Evolutionary conservation across 2,797 vertebrate genomes (phyloP).

Genomic region (Tolypeutes matacus): DNA sequence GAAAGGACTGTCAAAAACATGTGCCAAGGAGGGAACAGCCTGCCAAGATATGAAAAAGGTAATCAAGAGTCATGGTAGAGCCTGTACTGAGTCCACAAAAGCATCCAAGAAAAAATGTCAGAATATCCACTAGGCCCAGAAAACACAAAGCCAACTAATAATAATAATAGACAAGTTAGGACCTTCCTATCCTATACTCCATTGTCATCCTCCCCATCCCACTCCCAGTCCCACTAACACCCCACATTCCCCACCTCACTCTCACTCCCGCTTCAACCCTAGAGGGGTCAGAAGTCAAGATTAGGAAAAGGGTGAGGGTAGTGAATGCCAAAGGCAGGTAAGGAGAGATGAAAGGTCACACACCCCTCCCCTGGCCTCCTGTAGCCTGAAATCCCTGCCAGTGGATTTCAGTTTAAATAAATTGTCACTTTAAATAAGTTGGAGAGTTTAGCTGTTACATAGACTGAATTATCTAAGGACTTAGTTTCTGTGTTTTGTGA

Average conservation of each 20-base stretch:
- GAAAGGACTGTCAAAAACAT: neutral
- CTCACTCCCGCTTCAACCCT: neutral
- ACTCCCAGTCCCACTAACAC: too few relatives aligned
- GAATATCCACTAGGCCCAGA: neutral
- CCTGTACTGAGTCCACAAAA: neutral
- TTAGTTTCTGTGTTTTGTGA: neutral
- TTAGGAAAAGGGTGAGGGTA: neutral
- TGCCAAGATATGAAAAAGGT: neutral
- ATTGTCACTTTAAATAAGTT: neutral
- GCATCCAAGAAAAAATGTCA: neutral
- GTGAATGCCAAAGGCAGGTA: neutral
- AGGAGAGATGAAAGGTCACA: neutral
- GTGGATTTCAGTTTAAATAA: neutral
- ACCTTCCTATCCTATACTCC: neutral
- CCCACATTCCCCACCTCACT: too few relatives aligned
- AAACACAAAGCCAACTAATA: neutral
- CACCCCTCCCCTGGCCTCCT: neutral
- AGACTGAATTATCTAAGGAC: neutral
- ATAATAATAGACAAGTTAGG: neutral
- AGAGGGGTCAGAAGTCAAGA: neutral
- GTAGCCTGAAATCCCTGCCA: neutral
- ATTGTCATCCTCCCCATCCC: neutral
- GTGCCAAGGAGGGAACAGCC: neutral
- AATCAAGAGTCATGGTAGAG: neutral
- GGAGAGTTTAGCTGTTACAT: neutral